Base-by-base conservation (phyloP, 2,113 vertebrate species). In the Crocuta crocuta region DNA sequence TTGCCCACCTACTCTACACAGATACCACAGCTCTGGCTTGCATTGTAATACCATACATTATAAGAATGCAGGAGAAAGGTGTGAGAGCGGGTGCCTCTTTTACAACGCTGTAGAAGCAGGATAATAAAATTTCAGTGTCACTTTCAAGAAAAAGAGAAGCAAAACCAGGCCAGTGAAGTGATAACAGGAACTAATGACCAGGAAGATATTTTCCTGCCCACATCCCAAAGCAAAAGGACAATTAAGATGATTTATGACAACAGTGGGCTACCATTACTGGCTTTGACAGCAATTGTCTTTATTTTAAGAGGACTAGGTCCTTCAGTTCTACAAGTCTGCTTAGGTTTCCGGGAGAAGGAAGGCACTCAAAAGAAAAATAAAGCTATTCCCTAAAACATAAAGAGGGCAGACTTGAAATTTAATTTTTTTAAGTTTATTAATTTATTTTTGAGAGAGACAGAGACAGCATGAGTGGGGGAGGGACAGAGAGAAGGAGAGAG, bases 281-380 rank as follows among this genome's bases (percentile, higher is more conserved):
- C 58, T 76, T 50, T 73, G 26, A 96, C 91, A 39, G 82, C 80
- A 65, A 19, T 4, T 26, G 33, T 97, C 28, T 95, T 98, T 95
- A 99, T 26, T 95, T 98, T 95, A 99, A 99, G 99, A 99, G 99
- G 99, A 45, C 99, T 99, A 94, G 99, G 99, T 83, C 85, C 98
- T 92, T 93, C 98, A 97, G 99, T 94, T 89, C 99, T 31, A 98
- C 98, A 89, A 99, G 99, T 33, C 97, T 99, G 71, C 99, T 99
- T 87, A 99, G 99, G 96, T 99, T 99, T 98, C 99, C 99, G 76
- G 99, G 99, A 98, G 99, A 99, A 97, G 99, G 99, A 68, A 35
- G n/a, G 68, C 17, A 99, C 98, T 61, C 99, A 99, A 82, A 99
- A 99, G 33, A 2, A 17, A 89, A 99, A 99, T 98, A 99, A 99